Percentiles rank a stretch among this genome's conserved stretches.
These are phyloP conservation scores for Tetragnatha versicolor DNA, from an alignment of 1,140 invertebrate genomes.

Conservation along the genomic window DNA sequence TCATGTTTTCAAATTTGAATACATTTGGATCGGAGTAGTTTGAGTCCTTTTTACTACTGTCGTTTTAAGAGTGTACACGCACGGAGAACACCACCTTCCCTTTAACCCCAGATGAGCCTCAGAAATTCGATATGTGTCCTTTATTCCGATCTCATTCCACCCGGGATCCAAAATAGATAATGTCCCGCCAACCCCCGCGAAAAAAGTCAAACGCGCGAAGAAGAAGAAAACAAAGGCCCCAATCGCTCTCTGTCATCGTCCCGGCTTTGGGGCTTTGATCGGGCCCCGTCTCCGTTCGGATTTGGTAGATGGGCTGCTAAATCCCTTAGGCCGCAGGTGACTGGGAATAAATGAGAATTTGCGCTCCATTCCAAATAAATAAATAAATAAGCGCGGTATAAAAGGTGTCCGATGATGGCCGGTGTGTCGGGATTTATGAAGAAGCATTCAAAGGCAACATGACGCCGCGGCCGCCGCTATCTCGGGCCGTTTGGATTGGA, in stretches of 20 bases:
- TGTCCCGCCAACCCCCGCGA: neutral
- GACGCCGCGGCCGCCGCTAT: conserved; percentile 34
- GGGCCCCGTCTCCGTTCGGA: conserved; percentile 32
- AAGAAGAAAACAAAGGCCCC: conserved; percentile 32
- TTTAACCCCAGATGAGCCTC: too few relatives aligned
- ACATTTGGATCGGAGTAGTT: too few relatives aligned
- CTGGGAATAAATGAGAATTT: conserved; percentile 47
- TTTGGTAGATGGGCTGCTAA: conserved; percentile 41
- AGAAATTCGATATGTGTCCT: too few relatives aligned
- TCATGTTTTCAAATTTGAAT: too few relatives aligned
- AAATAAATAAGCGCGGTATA: conserved; percentile 15
- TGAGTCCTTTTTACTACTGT: too few relatives aligned
- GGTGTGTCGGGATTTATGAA: conserved; percentile 31
- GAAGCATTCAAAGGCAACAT: conserved; percentile 39
- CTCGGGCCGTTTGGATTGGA: neutral
- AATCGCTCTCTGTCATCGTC: conserved; percentile 44
- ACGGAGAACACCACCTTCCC: too few relatives aligned
- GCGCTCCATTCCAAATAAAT: conserved; percentile 19
- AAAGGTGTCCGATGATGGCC: conserved; percentile 17
- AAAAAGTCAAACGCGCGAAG: neutral
- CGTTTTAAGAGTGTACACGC: too few relatives aligned
- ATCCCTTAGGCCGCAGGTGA: conserved; percentile 43
- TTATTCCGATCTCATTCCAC: too few relatives aligned
- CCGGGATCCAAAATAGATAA: conserved; percentile 1
- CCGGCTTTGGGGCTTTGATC: conserved; percentile 37